Conservation (phyloP, 2,888 invertebrate genomes). For the Epistrophe grossulariae region DNA sequence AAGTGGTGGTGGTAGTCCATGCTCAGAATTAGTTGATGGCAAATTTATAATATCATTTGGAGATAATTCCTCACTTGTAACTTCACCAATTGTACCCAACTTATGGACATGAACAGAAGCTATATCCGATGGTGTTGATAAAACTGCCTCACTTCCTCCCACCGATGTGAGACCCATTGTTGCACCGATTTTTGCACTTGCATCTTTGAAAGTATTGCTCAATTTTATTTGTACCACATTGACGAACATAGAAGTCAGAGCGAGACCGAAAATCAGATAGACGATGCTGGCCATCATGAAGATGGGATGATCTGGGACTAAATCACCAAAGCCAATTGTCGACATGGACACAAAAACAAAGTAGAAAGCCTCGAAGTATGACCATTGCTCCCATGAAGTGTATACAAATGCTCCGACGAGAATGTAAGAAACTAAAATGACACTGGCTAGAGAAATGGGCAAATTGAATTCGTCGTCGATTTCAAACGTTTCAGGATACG, state of each 20-base stretch:
- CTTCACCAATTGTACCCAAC: conserved; percentile 80
- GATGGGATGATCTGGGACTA: conserved; percentile 93
- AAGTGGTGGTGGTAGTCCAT: conserved; percentile 78
- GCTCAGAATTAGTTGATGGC: conserved; percentile 37
- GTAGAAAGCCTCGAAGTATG: conserved; percentile 97
- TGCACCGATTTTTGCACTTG: conserved; percentile 93
- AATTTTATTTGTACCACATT: conserved; percentile 95
- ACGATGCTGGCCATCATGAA: conserved; percentile 96
- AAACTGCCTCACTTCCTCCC: conserved; percentile 84
- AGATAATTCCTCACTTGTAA: conserved; percentile 68
- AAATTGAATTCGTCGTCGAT: conserved; percentile 97
- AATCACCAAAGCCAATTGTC: conserved; percentile 98
- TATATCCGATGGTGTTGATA: conserved; percentile 80
- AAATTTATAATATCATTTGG: conserved; percentile 32
- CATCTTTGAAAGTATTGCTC: conserved; percentile 92
- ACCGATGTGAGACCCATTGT: conserved; percentile 91
- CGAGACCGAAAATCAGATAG: conserved; percentile 96
- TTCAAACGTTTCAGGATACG: conserved; percentile 90
- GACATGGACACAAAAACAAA: conserved; percentile 99
- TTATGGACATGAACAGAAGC: conserved; percentile 80
- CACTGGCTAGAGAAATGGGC: conserved; percentile 94
- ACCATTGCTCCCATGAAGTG: conserved; percentile 92
- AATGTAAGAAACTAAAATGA: conserved; percentile 93
- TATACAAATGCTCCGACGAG: conserved; percentile 93
- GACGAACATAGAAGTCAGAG: conserved; percentile 98